phyloP scores from a whole-genome alignment of 2,888 invertebrate species.

The Lydus trimaculatus region DNA sequence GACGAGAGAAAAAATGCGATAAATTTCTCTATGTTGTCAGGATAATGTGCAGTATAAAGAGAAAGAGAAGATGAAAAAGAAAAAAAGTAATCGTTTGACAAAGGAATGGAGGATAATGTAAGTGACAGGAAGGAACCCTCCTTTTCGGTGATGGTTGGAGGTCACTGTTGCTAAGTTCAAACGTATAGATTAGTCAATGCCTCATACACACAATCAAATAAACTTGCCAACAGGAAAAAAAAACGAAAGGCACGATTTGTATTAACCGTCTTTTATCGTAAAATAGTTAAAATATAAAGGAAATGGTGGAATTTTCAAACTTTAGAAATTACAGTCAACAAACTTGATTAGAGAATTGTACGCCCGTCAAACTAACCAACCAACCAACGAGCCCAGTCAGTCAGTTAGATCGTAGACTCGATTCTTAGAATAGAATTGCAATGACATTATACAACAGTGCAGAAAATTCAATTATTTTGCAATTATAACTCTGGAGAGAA shows the following conservation, averaged over 20 bases:
- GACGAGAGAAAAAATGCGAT: not conserved
- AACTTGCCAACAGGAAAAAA: not conserved
- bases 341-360: constrained; percentile 8
- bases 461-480: constrained; percentile 57
- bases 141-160: constrained; percentile 2
- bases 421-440: constrained; percentile 41
- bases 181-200: constrained; percentile 44
- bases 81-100: constrained; percentile 39
- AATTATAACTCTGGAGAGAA: constrained; percentile 55
- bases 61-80: constrained; percentile 22
- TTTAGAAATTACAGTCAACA: not conserved
- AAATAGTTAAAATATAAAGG: not conserved
- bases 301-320: not conserved
- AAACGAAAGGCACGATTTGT: constrained; percentile 14
- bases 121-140: constrained; percentile 34
- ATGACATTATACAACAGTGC: constrained; percentile 46
- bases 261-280: not conserved
- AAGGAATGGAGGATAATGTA: constrained; percentile 35
- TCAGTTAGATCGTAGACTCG: not conserved
- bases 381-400: not conserved
- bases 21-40: not conserved
- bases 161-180: constrained; percentile 27
- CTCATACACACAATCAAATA: constrained; percentile 31
- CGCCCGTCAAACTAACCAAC: not conserved
- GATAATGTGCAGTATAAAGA: constrained; percentile 1